Evolutionary conservation across 2,113 vertebrate species (phyloP), one percentile per base, ranked within the genome.

Genomic region (Amphiprion percula): DNA sequence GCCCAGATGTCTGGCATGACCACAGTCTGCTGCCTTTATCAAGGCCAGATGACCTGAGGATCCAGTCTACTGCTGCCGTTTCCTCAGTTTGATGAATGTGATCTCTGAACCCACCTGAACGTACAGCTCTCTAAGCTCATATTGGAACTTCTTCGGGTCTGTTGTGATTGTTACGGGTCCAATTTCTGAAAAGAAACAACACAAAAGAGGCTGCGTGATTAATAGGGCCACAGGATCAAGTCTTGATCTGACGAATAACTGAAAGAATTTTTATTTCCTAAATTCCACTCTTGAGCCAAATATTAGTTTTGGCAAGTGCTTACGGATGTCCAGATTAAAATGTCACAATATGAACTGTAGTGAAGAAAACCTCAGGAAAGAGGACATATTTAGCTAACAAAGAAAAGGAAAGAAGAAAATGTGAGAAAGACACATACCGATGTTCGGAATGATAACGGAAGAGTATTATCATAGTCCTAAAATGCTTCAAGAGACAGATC

Each of bases 101-200:
- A 76, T 30, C 19, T 76, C 24, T 68, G 17, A 88, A 90, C 90
- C 93, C 84, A 99, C 98, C 97, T 99, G 98, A 87, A 99, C 98
- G 59, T 99, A 99, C 6, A 99, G 95, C 81, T 99, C 98, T 84
- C 97, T 94, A 84, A 99, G 95, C 92, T 99, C 98, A 94, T 96
- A 96, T 0, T 99, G 98, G 94, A 99, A 99, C 94, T 97, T 99
- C 94, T 97, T 97, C 17, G 98, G 97, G 93, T 99, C 98, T 72
- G 98, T 99, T 72, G 98, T 99, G 91, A 99, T 96, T 10, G 98
- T 99, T 83, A 99, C 96, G 0, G 98, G 98, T 30, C 98, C 98
- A 77, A 99, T 99, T 94, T 99, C 98, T 99, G 94, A 54, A 88
- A 93, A 70, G 26, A 78, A 85, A 85, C 56, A 83, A 63, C 75